Conservation (phyloP, 1,140 invertebrate genomes). For the Odontomachus brunneus region DNA sequence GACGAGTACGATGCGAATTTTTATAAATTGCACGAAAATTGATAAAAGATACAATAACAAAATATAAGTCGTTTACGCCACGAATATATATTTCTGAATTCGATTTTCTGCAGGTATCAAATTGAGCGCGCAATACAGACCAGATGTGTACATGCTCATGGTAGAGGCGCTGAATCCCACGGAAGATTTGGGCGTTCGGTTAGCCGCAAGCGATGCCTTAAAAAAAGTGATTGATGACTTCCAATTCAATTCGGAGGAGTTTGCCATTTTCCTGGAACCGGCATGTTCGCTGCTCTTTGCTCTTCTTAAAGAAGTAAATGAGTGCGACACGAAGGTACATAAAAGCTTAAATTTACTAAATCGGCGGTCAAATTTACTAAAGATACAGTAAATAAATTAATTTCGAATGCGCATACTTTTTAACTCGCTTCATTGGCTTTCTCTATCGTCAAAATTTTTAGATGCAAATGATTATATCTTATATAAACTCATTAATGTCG, state of each 20-base stretch:
- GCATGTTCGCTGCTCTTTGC: conserved; percentile 92
- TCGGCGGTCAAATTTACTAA: too few species aligned
- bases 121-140: conserved; percentile 91
- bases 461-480: too few species aligned
- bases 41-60: too few species aligned
- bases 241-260: conserved; percentile 94
- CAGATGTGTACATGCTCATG: conserved; percentile 92
- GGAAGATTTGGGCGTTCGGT: conserved; percentile 93
- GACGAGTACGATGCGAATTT: conserved; percentile 74
- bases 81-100: conserved; percentile 1
- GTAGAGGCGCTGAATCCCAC: conserved; percentile 89
- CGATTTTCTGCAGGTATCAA: conserved; percentile 88
- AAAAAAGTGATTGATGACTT: conserved; percentile 95
- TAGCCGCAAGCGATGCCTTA: conserved; percentile 92
- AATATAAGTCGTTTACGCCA: too few species aligned
- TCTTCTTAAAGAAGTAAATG: conserved; percentile 94
- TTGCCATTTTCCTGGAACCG: conserved; percentile 92
- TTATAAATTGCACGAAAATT: too few species aligned
- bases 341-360: conserved; percentile 1
- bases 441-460: too few species aligned
- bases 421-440: too few species aligned
- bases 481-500: too few species aligned
- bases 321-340: conserved; percentile 96
- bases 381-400: too few species aligned
- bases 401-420: too few species aligned